Evolutionary conservation across 2,888 invertebrate species (phyloP).

Genomic region (Neoaliturus tenellus): DNA sequence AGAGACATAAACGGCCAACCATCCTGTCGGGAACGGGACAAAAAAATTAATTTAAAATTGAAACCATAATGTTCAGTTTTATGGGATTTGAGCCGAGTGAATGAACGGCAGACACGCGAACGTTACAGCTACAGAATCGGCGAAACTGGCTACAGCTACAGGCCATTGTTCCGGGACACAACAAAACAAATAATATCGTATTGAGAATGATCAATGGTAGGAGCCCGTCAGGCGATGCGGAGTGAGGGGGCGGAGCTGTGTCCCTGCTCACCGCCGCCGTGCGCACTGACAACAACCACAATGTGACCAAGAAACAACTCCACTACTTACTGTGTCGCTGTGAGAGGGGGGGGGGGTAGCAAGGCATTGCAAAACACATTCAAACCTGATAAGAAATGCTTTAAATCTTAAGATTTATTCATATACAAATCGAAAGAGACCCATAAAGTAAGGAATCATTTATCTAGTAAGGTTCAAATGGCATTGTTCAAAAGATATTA

Average conservation of each 20-base stretch:
- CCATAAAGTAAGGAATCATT: too few species aligned
- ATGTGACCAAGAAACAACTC: too few species aligned
- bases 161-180: slow-evolving; percentile 12
- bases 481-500: too few species aligned
- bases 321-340: too few species aligned
- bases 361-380: too few species aligned
- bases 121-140: neutral
- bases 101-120: neutral
- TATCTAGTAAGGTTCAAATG: too few species aligned
- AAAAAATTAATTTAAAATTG: slow-evolving; percentile 45
- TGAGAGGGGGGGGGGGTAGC: too few species aligned
- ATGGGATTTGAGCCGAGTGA: neutral
- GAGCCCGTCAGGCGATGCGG: slow-evolving; percentile 6
- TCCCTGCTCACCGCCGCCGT: neutral
- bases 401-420: too few species aligned
- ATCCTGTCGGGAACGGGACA: neutral
- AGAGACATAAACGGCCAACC: neutral
- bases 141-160: neutral
- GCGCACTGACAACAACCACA: too few species aligned
- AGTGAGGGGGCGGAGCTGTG: slow-evolving; percentile 12
- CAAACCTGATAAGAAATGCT: too few species aligned
- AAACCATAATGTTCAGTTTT: slow-evolving; percentile 40
- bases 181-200: slow-evolving; percentile 42
- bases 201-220: slow-evolving; percentile 40
- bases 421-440: too few species aligned